Percentiles rank a stretch among this genome's conserved stretches.
These are phyloP conservation scores for Caenorhabditis remanei DNA, from an alignment of 1,140 invertebrate genomes.

Conservation along the genomic window DNA sequence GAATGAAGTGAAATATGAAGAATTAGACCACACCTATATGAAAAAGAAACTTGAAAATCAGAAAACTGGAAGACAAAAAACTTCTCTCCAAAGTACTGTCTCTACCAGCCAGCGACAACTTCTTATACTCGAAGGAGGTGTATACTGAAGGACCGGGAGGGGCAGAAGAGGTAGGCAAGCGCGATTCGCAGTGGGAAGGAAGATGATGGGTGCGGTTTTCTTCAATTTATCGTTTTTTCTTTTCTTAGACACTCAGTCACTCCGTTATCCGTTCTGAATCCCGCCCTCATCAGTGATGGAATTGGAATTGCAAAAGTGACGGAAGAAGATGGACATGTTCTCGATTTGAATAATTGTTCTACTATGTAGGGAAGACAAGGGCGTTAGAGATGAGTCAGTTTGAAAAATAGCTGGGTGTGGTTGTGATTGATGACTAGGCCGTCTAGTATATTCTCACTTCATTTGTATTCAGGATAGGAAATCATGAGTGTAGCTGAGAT, in stretches of 20 bases:
- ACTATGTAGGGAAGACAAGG: slow-evolving; percentile 7
- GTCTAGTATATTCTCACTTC: background rate
- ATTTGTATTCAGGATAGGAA: background rate
- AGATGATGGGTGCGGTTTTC: slow-evolving; percentile 50
- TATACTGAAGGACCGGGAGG: slow-evolving; percentile 38
- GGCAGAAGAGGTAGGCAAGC: slow-evolving; percentile 23
- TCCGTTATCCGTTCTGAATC: slow-evolving; percentile 33
- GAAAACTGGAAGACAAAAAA: slow-evolving; percentile 9
- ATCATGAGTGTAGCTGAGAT: no score
- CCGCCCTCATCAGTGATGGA: slow-evolving; percentile 32
- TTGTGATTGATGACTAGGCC: slow-evolving; percentile 23
- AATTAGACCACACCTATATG: slow-evolving; percentile 18
- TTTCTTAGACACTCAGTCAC: background rate
- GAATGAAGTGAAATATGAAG: background rate
- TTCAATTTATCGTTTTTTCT: slow-evolving; percentile 44
- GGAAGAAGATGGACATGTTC: slow-evolving; percentile 33
- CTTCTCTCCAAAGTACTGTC: background rate
- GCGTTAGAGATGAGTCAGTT: slow-evolving; percentile 30
- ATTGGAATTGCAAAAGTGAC: slow-evolving; percentile 36
- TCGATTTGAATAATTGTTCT: slow-evolving; percentile 41
- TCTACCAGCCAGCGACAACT: background rate
- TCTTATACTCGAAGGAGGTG: slow-evolving; percentile 25
- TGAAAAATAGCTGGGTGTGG: slow-evolving; percentile 18
- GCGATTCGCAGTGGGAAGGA: background rate
- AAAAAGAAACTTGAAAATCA: background rate